Conservation (phyloP, 1,140 invertebrate species). For the Coboldia fuscipes region DNA sequence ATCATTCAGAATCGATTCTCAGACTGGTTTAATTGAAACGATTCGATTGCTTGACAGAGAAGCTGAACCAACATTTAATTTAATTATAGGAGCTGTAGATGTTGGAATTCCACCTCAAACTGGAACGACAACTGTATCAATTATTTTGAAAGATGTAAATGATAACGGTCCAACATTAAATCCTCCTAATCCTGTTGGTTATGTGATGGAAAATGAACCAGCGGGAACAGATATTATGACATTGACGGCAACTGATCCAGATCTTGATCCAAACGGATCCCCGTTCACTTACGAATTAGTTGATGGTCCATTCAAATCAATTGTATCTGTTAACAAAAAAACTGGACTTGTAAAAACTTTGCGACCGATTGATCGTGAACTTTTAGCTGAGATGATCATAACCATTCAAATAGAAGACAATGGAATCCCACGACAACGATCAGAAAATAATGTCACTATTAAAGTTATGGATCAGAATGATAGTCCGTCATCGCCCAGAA, state of each 20-base stretch:
- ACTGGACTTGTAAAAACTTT: slow-evolving; percentile 62
- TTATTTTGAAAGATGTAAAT: slow-evolving; percentile 60
- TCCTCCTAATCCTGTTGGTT: slow-evolving; percentile 40
- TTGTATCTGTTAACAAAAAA: slow-evolving; percentile 53
- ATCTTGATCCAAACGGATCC: slow-evolving; percentile 76
- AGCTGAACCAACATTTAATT: slow-evolving; percentile 44
- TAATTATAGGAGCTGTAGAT: slow-evolving; percentile 80
- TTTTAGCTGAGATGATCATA: slow-evolving; percentile 47
- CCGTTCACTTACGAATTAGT: slow-evolving; percentile 69
- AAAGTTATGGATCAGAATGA: slow-evolving; percentile 78
- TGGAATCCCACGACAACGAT: slow-evolving; percentile 60
- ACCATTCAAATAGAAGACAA: slow-evolving; percentile 74
- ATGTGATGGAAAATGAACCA: slow-evolving; percentile 74
- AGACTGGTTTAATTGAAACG: slow-evolving; percentile 62
- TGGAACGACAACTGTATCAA: slow-evolving; percentile 44
- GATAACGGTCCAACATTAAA: slow-evolving; percentile 82
- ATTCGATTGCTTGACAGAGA: slow-evolving; percentile 61
- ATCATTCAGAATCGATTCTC: slow-evolving; percentile 74
- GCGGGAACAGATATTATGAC: slow-evolving; percentile 65
- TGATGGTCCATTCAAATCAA: slow-evolving; percentile 52
- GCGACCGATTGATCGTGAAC: slow-evolving; percentile 60
- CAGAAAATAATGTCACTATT: slow-evolving; percentile 52
- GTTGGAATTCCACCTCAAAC: slow-evolving; percentile 70
- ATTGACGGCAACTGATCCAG: slow-evolving; percentile 65
- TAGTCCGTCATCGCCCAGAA: slow-evolving; percentile 64